Percentiles rank a stretch among this genome's conserved stretches.
phyloP scores from a whole-genome alignment of 2,888 invertebrate genomes.

The Apotomis capreana region DNA sequence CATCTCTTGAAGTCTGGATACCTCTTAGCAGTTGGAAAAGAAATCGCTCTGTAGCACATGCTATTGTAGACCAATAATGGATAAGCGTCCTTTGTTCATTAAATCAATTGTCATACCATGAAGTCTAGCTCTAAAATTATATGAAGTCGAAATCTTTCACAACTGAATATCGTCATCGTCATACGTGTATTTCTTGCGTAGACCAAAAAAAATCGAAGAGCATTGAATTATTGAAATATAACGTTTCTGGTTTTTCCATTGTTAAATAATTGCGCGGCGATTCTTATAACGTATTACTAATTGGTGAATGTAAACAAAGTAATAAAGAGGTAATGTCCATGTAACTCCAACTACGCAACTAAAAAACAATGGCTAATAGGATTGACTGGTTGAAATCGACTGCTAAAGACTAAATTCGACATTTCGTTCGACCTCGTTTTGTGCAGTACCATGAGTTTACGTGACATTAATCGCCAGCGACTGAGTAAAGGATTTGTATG shows the following conservation, averaged over 20 bases:
- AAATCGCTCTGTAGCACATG: too few relatives aligned
- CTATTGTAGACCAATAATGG: too few relatives aligned
- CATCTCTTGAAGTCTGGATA: too few relatives aligned
- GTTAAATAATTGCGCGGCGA: slow-evolving; percentile 25
- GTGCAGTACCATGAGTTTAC: too few relatives aligned
- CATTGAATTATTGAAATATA: slow-evolving; percentile 13
- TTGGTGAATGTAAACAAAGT: slow-evolving; percentile 32
- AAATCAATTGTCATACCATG: background rate
- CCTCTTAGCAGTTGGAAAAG: too few relatives aligned
- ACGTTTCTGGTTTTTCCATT: slow-evolving; percentile 18
- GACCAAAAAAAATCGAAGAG: slow-evolving; percentile 11
- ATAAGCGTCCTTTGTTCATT: too few relatives aligned
- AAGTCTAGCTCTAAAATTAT: background rate
- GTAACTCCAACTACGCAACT: slow-evolving; percentile 25
- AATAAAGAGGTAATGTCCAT: slow-evolving; percentile 22
- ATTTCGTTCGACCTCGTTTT: background rate
- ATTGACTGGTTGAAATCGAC: slow-evolving; percentile 1
- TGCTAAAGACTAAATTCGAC: background rate
- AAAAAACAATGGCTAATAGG: slow-evolving; percentile 12
- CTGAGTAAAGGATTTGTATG: too few relatives aligned
- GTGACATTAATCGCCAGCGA: too few relatives aligned
- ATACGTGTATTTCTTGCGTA: slow-evolving; percentile 6
- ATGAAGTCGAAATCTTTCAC: background rate
- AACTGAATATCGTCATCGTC: background rate
- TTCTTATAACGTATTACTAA: slow-evolving; percentile 19